Base-by-base conservation (phyloP, 2,888 invertebrate species). In the Thelaira solivaga region DNA sequence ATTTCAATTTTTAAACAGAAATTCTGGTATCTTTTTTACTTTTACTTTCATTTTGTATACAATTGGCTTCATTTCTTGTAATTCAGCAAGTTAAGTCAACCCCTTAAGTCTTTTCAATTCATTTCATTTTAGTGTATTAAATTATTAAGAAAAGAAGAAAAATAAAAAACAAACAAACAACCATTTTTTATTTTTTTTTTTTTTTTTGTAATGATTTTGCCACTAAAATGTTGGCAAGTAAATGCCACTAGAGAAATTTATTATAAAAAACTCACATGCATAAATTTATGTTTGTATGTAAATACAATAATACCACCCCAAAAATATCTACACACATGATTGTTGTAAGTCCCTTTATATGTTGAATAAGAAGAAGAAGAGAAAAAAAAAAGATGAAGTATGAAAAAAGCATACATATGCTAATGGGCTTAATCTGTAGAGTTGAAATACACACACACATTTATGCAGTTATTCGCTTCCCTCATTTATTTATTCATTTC, bases 361-460 rank as follows among this genome's bases (percentile, higher is more conserved):
- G 10, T 43, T 13, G 5, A 31, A 29, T 7, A 3, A 49, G 16
- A 49, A 2, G 13, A 26, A 47, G 13, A 49, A 13, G 13, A 53
- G 34, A 24, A 67, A 47, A 67, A 55, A 53, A 41, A 45, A 47
- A 49, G 13, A 68, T 47, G 34, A 59, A 59, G 31, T 4, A 51
- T 55, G 31, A 62, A 34, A 61, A 53, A 68, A 61, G 39, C 62
- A 31, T 51, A 64, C 78, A 72, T 79, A 79, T 79, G 79, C 79
- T 79, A 79, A 79, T 79, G 62, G 49, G 71, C 47, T 61, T 47
- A 69, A 76, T 43, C 49, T 51, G n/a, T 31, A 41, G 71, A 64
- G 53, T 72, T 47, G 39, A 55, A 29, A 11, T 43, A 43, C 26
- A 24, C 11, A 18, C 18, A 5, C 6, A 7, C 22, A 53, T 31